Evolutionary conservation across 1,140 invertebrate genomes (phyloP).

Genomic region (Apocrypta bakeri): DNA sequence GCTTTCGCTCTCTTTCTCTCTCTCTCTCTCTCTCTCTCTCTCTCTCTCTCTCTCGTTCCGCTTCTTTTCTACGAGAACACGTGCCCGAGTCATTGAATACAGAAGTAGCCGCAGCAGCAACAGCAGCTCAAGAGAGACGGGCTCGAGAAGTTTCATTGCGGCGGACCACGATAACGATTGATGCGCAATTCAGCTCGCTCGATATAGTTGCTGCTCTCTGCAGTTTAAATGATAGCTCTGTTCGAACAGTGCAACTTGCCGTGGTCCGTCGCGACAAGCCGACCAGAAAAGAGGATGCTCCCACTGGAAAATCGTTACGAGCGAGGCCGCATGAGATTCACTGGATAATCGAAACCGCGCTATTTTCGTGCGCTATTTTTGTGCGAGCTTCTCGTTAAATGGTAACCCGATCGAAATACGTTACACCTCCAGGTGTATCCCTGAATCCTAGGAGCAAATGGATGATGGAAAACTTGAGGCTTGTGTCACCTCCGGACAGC

Average conservation of each 20-base stretch:
- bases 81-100: not conserved
- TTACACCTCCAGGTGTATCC: constrained; percentile 65
- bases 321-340: not conserved
- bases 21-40: not conserved
- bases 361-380: not conserved
- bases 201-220: not conserved
- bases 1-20: not conserved
- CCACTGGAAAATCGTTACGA: not conserved
- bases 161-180: not conserved
- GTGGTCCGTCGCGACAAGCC: not conserved
- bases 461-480: constrained; percentile 72
- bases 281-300: not conserved
- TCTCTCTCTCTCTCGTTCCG: not conserved
- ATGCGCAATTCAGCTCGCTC: not conserved
- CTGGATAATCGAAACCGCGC: not conserved
- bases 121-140: not conserved
- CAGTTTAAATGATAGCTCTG: not conserved
- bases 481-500: constrained; percentile 36
- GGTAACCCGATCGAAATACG: constrained; percentile 57
- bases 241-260: not conserved
- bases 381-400: constrained; percentile 15
- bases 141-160: not conserved
- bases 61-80: no score
- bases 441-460: constrained; percentile 75
- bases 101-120: not conserved